Evolutionary conservation across 2,888 invertebrate species (phyloP).

Genomic region (Strigamia maritima): DNA sequence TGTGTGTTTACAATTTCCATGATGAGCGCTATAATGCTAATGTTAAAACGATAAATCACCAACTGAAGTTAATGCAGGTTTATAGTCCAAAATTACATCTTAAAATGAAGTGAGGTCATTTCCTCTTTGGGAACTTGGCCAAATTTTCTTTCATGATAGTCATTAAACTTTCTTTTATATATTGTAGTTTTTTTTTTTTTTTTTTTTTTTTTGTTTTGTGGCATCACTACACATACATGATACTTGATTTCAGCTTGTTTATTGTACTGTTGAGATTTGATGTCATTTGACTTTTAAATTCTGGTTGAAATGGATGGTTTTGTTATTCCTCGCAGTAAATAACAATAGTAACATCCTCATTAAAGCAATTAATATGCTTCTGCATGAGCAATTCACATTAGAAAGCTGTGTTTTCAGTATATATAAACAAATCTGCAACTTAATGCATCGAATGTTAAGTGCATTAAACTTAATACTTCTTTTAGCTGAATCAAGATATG

Average conservation of each 20-base stretch:
- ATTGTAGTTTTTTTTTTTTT: background rate
- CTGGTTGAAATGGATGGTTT: background rate
- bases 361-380: background rate
- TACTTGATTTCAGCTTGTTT: too few relatives aligned
- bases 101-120: background rate
- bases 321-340: too few relatives aligned
- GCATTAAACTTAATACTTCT: too few relatives aligned
- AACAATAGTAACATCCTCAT: background rate
- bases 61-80: too few relatives aligned
- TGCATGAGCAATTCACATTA: background rate
- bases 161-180: background rate
- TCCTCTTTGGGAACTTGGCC: background rate
- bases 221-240: too few relatives aligned
- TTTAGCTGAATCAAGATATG: too few relatives aligned
- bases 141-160: background rate
- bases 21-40: too few relatives aligned
- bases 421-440: background rate
- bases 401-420: background rate
- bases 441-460: background rate
- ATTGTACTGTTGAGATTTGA: background rate
- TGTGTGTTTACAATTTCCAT: too few relatives aligned
- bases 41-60: too few relatives aligned
- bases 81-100: background rate
- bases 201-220: background rate
- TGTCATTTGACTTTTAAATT: background rate